A percentile compares a stretch with the other conserved stretches of the same genome.
Evolutionary conservation across 92 coral and sea anemone genomes (phyloP).

Genomic region (Umimayanthus chanpuru): DNA sequence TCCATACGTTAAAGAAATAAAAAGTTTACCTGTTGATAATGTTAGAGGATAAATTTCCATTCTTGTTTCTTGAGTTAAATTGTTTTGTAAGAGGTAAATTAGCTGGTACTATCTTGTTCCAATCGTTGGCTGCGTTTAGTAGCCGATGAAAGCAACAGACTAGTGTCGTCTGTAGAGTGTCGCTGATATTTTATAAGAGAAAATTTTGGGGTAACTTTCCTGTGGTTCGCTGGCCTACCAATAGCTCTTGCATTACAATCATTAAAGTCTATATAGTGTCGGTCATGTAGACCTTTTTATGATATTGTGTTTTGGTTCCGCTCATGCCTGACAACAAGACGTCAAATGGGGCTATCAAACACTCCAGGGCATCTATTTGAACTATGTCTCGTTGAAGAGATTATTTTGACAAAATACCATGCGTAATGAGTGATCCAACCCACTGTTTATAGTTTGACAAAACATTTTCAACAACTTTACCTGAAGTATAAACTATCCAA

Average conservation of each 20-base stretch:
- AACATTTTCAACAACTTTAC: no score
- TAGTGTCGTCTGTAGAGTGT: no score
- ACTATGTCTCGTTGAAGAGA: neutral
- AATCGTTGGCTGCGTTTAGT: neutral
- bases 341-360: neutral
- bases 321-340: neutral
- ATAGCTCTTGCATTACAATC: neutral
- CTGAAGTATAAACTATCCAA: neutral
- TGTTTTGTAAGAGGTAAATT: neutral
- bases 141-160: neutral
- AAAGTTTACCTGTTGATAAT: neutral
- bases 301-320: neutral
- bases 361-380: neutral
- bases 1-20: neutral
- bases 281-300: neutral
- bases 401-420: neutral
- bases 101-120: neutral
- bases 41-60: neutral
- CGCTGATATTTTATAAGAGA: neutral
- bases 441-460: neutral
- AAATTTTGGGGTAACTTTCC: neutral
- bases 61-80: neutral
- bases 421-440: neutral
- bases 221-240: no score
- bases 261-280: neutral